Conservation (phyloP, 2,888 invertebrate genomes). For the Hydropsyche betteni region DNA sequence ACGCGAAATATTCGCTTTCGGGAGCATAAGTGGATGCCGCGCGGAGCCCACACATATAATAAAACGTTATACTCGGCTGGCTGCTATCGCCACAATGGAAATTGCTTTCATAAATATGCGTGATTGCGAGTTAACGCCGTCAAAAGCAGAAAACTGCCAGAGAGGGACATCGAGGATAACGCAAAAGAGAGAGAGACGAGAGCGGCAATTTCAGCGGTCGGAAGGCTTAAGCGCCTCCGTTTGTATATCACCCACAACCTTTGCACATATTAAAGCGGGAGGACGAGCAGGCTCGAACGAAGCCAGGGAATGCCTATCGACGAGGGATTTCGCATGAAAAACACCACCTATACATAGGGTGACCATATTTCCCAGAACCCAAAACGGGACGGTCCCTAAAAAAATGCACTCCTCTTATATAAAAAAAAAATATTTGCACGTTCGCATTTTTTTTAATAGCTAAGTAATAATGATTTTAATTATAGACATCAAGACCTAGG, state of each 20-base stretch:
- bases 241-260: slow-evolving; percentile 1
- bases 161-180: slow-evolving; percentile 31
- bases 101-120: slow-evolving; percentile 51
- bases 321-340: no score
- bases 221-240: slow-evolving; percentile 18
- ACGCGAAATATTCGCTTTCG: no score
- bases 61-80: neutral
- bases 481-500: no score
- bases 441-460: no score
- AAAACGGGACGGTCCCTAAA: no score
- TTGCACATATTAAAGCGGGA: neutral
- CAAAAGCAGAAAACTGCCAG: slow-evolving; percentile 42
- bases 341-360: no score
- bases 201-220: neutral
- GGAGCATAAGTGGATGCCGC: slow-evolving; percentile 1
- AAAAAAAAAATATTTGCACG: no score
- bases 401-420: no score
- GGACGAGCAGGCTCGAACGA: no score
- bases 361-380: no score
- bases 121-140: slow-evolving; percentile 49
- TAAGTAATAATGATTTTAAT: no score
- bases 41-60: neutral
- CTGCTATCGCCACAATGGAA: slow-evolving; percentile 49
- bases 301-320: no score
- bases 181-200: slow-evolving; percentile 1